Conservation (phyloP, 2,797 vertebrate species). For the Betta splendens region DNA sequence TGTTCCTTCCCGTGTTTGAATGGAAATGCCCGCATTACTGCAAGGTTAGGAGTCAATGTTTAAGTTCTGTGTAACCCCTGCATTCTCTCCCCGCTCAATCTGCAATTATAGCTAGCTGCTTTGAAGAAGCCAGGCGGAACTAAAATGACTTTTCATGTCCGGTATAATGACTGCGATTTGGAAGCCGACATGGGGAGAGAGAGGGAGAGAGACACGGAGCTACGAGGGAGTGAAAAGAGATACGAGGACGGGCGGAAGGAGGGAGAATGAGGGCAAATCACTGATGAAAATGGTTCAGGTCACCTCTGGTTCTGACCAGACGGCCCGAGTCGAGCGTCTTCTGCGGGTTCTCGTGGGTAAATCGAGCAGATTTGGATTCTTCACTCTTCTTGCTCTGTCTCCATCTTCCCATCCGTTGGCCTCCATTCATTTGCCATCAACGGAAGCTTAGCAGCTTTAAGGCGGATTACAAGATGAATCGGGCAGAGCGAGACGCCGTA, state of each 20-base stretch:
- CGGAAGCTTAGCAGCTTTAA: constrained; percentile 71
- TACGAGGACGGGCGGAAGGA: constrained; percentile 55
- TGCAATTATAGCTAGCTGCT: constrained; percentile 80
- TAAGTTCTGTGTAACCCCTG: constrained; percentile 74
- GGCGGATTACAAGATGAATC: constrained; percentile 76
- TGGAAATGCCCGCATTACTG: constrained; percentile 46
- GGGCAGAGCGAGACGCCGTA: constrained; percentile 49
- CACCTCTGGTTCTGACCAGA: constrained; percentile 73
- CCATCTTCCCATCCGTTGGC: constrained; percentile 47
- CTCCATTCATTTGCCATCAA: constrained; percentile 66
- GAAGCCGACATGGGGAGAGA: constrained; percentile 72
- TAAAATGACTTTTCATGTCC: constrained; percentile 84
- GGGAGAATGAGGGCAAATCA: constrained; percentile 58
- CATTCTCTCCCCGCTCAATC: constrained; percentile 71
- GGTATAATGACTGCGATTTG: constrained; percentile 82
- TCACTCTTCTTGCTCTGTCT: constrained; percentile 35
- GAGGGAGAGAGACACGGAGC: constrained; percentile 42
- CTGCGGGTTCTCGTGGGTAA: constrained; percentile 41
- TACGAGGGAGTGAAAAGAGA: constrained; percentile 55
- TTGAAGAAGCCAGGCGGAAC: constrained; percentile 83
- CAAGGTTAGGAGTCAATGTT: constrained; percentile 74
- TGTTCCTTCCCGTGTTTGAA: constrained; percentile 11
- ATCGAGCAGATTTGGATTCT: constrained; percentile 22
- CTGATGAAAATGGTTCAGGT: constrained; percentile 72
- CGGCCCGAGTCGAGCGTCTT: constrained; percentile 48